A percentile compares a stretch with the other conserved stretches of the same genome.
These are phyloP conservation scores for Tolypeutes matacus DNA, from an alignment of 2,797 vertebrate genomes.

Conservation along the genomic window DNA sequence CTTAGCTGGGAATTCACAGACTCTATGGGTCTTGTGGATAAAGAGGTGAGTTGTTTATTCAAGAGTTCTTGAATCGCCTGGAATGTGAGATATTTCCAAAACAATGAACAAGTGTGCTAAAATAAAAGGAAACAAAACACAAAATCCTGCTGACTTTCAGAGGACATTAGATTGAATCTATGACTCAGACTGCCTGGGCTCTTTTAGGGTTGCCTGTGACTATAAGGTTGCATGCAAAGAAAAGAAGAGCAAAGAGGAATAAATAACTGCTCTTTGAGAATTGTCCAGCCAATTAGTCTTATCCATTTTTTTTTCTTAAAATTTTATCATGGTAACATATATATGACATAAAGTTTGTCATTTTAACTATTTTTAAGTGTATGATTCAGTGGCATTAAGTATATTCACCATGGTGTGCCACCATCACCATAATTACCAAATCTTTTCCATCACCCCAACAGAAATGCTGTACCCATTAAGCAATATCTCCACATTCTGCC, in stretches of 20 bases:
- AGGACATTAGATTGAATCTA: not conserved
- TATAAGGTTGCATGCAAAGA: no score
- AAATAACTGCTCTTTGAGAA: not conserved
- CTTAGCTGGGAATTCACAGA: not conserved
- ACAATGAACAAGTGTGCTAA: constrained; percentile 47
- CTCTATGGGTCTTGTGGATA: not conserved
- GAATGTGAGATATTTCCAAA: constrained; percentile 78
- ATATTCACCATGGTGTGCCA: no score
- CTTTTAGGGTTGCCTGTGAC: not conserved
- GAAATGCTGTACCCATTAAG: no score
- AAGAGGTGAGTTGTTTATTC: constrained; percentile 61
- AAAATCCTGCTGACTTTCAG: not conserved
- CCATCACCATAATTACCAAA: no score
- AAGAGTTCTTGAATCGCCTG: constrained; percentile 18
- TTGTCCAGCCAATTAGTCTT: not conserved
- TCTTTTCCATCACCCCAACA: no score
- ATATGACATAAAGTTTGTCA: no score
- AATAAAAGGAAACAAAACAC: constrained; percentile 65
- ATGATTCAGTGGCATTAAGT: no score
- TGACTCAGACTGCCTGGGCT: not conserved
- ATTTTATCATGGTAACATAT: no score
- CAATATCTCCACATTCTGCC: no score
- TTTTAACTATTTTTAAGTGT: no score
- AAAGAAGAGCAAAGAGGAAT: not conserved
- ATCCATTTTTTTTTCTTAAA: not conserved